Percentiles rank a stretch among this genome's conserved stretches.
Evolutionary conservation across 1,140 invertebrate species (phyloP).

Genomic region (Euglossa dilemma): DNA sequence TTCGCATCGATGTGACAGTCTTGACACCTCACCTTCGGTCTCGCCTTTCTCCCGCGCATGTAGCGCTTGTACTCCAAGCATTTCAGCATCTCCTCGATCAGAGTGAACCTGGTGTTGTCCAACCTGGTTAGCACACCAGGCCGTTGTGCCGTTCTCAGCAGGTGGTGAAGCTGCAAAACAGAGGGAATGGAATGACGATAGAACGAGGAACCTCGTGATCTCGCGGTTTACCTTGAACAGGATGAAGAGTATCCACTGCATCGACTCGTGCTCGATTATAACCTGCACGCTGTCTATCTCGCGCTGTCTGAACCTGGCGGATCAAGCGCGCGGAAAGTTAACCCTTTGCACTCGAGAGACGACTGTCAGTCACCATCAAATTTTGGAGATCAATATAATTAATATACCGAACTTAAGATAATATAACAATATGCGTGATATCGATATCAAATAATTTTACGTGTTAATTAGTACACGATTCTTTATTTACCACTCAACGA

Average conservation of each 20-base stretch:
- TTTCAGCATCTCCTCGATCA: constrained; percentile 71
- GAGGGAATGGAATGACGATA: not conserved
- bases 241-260: constrained; percentile 68
- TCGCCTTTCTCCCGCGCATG: not conserved
- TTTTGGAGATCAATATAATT: too few relatives aligned
- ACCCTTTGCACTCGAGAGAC: too few relatives aligned
- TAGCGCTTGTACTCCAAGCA: constrained; percentile 65
- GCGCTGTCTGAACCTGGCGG: constrained; percentile 50
- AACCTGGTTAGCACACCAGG: constrained; percentile 71
- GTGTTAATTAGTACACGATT: too few relatives aligned
- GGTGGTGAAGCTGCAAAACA: constrained; percentile 69
- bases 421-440: too few relatives aligned
- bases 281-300: constrained; percentile 39
- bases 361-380: too few relatives aligned
- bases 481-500: too few relatives aligned
- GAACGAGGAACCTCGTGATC: accelerated
- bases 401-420: too few relatives aligned
- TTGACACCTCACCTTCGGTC: not conserved
- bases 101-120: constrained; percentile 59
- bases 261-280: constrained; percentile 59
- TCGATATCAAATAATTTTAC: too few relatives aligned
- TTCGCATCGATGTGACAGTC: constrained; percentile 24
- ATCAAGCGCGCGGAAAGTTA: too few relatives aligned
- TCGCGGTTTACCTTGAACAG: constrained; percentile 62
- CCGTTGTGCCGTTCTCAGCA: constrained; percentile 61